Evolutionary conservation across 2,113 vertebrate species (phyloP).

Genomic region (Gasterosteus nipponicus): DNA sequence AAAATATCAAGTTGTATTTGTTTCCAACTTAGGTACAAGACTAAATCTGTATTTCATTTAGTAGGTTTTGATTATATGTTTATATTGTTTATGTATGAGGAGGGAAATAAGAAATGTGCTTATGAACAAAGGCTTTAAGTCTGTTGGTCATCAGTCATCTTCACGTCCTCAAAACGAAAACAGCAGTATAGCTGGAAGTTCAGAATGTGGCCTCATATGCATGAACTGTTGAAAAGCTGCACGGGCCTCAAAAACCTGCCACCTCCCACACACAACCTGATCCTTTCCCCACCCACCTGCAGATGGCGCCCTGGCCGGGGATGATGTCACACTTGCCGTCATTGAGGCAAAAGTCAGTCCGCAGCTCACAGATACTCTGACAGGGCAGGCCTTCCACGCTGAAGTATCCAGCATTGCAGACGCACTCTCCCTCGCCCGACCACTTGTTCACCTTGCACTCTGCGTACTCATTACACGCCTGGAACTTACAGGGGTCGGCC

Average conservation of each 20-base stretch:
- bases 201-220: not conserved
- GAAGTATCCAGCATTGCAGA: conserved; percentile 92
- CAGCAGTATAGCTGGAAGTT: not conserved
- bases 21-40: conserved; percentile 12
- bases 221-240: conserved; percentile 16
- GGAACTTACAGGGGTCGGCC: conserved; percentile 96
- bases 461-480: conserved; percentile 95
- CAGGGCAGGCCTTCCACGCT: conserved; percentile 92
- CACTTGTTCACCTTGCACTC: conserved; percentile 91
- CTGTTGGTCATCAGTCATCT: not conserved
- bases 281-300: conserved; percentile 84
- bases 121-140: not conserved
- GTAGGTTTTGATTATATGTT: conserved; percentile 2
- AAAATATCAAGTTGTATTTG: conserved; percentile 19
- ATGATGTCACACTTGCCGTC: conserved; percentile 97
- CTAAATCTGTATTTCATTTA: conserved; percentile 14
- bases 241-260: conserved; percentile 16
- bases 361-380: conserved; percentile 93
- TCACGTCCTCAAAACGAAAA: not conserved
- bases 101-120: not conserved
- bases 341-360: conserved; percentile 92
- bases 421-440: conserved; percentile 93
- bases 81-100: not conserved
- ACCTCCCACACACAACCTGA: conserved; percentile 13
- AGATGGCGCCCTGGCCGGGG: conserved; percentile 94